Percentiles rank a stretch among this genome's conserved stretches.
phyloP scores from a whole-genome alignment of 2,797 vertebrate species.

The Hyperoplus immaculatus region DNA sequence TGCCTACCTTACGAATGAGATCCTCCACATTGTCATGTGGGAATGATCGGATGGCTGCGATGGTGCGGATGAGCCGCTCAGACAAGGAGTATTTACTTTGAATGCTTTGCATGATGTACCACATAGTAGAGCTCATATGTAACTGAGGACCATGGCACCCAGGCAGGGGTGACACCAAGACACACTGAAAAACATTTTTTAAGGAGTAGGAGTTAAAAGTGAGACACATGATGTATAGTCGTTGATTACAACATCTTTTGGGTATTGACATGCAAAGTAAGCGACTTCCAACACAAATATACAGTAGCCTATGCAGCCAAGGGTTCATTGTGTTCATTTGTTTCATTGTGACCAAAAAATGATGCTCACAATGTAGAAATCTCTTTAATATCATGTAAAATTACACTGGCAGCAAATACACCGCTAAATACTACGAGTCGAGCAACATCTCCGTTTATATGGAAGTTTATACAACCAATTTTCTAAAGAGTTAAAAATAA shows the following conservation, averaged over 20 bases:
- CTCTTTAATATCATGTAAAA: neutral
- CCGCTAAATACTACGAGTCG: neutral
- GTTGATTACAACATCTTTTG: neutral
- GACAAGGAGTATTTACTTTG: slow-evolving; percentile 98
- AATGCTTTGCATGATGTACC: slow-evolving; percentile 99
- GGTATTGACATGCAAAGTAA: neutral
- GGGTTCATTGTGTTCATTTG: neutral
- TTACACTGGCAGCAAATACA: neutral
- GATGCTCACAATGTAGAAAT: accelerated
- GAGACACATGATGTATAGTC: neutral
- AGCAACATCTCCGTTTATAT: neutral
- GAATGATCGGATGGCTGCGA: slow-evolving; percentile 96
- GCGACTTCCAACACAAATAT: neutral
- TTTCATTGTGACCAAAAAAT: neutral
- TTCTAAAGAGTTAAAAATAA: no score
- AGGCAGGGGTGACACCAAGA: slow-evolving; percentile 71
- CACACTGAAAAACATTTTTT: slow-evolving; percentile 59
- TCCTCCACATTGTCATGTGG: slow-evolving; percentile 97
- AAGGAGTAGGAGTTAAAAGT: slow-evolving; percentile 33
- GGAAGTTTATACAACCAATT: neutral
- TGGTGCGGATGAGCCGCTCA: slow-evolving; percentile 95
- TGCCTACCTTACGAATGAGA: slow-evolving; percentile 92
- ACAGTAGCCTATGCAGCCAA: no score
- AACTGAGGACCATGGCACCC: slow-evolving; percentile 87
- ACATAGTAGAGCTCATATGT: slow-evolving; percentile 95